A percentile compares a stretch with the other conserved stretches of the same genome.
These are phyloP conservation scores for Galaxias olidus DNA, from an alignment of 2,797 vertebrate genomes.

Conservation along the genomic window DNA sequence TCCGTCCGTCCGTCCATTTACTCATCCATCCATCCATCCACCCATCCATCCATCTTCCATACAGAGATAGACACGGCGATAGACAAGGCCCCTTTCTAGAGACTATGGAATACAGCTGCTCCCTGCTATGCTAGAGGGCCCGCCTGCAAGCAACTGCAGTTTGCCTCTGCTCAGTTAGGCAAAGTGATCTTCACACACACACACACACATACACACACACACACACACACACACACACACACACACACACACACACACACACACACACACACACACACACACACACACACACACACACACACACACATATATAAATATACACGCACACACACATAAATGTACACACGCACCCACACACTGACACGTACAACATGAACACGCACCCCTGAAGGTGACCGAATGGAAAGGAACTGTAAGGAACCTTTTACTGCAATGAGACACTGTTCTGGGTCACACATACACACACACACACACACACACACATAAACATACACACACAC, in stretches of 20 bases:
- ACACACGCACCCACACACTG: not conserved
- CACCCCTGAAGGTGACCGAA: slow-evolving; percentile 60
- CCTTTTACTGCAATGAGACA: slow-evolving; percentile 62
- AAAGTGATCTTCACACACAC: slow-evolving; percentile 3
- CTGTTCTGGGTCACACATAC: slow-evolving; percentile 53
- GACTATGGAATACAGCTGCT: not conserved
- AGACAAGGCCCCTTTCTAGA: slow-evolving; percentile 12
- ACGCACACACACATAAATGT: slow-evolving; percentile 15
- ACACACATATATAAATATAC: slow-evolving; percentile 9
- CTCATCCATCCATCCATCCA: slow-evolving; percentile 5
- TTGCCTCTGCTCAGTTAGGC: slow-evolving; percentile 32
- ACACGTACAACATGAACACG: not conserved
- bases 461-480: slow-evolving; percentile 2
- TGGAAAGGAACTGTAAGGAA: slow-evolving; percentile 37
- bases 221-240: slow-evolving; percentile 19
- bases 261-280: not conserved
- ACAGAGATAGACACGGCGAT: slow-evolving; percentile 28
- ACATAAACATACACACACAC: not conserved
- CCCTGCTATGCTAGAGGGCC: not conserved
- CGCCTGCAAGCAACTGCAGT: slow-evolving; percentile 5
- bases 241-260: slow-evolving; percentile 1
- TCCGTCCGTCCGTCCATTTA: slow-evolving; percentile 3
- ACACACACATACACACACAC: slow-evolving; percentile 10
- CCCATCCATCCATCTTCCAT: slow-evolving; percentile 1
- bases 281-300: not conserved